Evolutionary conservation across 2,113 vertebrate genomes (phyloP).

Genomic region (Dryoscopus gambensis): DNA sequence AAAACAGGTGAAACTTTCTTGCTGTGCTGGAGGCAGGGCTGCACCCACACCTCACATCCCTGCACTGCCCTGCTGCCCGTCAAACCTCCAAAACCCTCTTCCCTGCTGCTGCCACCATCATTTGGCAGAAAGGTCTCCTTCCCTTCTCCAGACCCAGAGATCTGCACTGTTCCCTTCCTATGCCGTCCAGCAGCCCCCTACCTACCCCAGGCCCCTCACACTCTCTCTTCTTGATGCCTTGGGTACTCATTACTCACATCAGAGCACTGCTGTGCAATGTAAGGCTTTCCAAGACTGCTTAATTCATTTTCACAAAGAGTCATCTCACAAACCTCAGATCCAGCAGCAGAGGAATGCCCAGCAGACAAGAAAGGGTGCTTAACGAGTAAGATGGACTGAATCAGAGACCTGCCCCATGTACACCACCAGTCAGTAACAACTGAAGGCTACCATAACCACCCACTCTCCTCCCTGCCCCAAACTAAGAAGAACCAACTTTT

Average conservation of each 20-base stretch:
- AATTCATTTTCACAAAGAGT: not conserved
- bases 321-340: not conserved
- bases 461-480: not conserved
- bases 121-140: not conserved
- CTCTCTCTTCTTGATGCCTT: not conserved
- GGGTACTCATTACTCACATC: not conserved
- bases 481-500: not conserved
- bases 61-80: not conserved
- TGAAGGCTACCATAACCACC: not conserved
- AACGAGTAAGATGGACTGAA: not conserved
- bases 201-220: not conserved
- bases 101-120: not conserved
- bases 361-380: not conserved
- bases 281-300: not conserved
- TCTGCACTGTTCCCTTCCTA: not conserved
- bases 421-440: not conserved
- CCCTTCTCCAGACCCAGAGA: not conserved
- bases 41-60: not conserved
- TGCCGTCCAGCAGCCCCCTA: not conserved
- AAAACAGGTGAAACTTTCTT: not conserved
- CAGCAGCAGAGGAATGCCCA: not conserved
- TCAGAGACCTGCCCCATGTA: not conserved
- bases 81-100: not conserved
- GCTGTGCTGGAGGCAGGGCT: not conserved
- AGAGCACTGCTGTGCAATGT: not conserved